Evolutionary conservation across 2,888 invertebrate species (phyloP).

Genomic region (Drosophila dives): DNA sequence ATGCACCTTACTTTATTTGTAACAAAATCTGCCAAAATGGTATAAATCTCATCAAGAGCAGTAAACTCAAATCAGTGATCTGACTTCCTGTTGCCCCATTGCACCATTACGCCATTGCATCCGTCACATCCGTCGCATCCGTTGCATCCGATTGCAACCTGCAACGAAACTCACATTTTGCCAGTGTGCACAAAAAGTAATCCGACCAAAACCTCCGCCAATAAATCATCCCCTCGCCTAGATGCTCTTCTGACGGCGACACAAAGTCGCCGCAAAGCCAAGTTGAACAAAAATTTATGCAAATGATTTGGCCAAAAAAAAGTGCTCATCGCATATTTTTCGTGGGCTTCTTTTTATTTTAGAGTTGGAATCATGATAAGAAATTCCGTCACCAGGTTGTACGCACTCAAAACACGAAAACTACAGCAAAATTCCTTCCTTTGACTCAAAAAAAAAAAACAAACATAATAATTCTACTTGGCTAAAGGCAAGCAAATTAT

Average conservation of each 20-base stretch:
- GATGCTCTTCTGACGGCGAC: constrained; percentile 33
- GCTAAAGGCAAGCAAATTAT: constrained; percentile 44
- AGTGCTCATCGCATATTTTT: constrained; percentile 46
- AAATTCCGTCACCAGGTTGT: constrained; percentile 57
- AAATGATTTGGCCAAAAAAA: constrained; percentile 55
- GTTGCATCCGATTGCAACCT: constrained; percentile 31
- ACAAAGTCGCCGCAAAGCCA: constrained; percentile 54
- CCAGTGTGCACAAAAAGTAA: constrained; percentile 19
- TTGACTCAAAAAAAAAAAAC: neutral
- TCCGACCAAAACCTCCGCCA: neutral
- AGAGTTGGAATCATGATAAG: constrained; percentile 57
- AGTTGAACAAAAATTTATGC: constrained; percentile 58
- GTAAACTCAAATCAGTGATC: constrained; percentile 58
- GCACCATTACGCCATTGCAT: constrained; percentile 14
- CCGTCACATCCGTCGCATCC: constrained; percentile 34
- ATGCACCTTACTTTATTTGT: constrained; percentile 41
- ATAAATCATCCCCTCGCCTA: neutral
- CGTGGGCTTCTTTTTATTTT: constrained; percentile 30
- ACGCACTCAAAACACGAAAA: constrained; percentile 33
- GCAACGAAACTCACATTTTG: constrained; percentile 10
- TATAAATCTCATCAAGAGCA: constrained; percentile 66
- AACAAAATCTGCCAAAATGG: constrained; percentile 48
- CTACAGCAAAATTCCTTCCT: constrained; percentile 19
- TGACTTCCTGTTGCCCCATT: constrained; percentile 50
- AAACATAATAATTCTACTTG: neutral